phyloP scores from a whole-genome alignment of 2,113 vertebrate species.

The Cyphomyrus plagiostoma region DNA sequence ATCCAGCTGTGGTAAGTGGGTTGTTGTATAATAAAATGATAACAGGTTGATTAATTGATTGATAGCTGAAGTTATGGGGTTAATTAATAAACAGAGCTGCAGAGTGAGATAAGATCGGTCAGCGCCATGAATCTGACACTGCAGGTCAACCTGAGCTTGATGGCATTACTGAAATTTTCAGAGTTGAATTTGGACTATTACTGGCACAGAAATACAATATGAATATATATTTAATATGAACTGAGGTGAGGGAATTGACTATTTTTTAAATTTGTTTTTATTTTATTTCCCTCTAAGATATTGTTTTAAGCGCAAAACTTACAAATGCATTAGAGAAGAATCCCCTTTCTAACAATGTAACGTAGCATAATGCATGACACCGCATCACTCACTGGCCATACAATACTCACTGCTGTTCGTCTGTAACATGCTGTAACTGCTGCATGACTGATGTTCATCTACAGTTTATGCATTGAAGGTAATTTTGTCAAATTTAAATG shows the following conservation, averaged over 20 bases:
- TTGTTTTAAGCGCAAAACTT: not conserved
- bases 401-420: not conserved
- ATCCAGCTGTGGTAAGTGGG: not conserved
- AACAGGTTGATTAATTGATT: not conserved
- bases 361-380: not conserved
- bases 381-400: not conserved
- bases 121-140: not conserved
- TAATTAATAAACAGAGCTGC: not conserved
- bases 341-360: not conserved
- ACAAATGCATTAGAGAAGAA: not conserved
- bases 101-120: not conserved
- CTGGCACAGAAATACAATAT: not conserved
- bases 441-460: not conserved
- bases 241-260: not conserved
- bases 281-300: not conserved
- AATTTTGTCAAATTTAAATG: not conserved
- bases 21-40: not conserved
- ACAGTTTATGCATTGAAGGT: not conserved
- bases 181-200: not conserved
- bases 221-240: not conserved
- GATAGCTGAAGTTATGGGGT: not conserved
- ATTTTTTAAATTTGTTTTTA: too few species aligned
- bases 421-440: not conserved
- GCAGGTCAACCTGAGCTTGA: not conserved
- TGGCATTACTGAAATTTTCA: not conserved